These are phyloP conservation scores for Pinctada fucata DNA, from an alignment of 2,888 invertebrate genomes.

Conservation along the genomic window DNA sequence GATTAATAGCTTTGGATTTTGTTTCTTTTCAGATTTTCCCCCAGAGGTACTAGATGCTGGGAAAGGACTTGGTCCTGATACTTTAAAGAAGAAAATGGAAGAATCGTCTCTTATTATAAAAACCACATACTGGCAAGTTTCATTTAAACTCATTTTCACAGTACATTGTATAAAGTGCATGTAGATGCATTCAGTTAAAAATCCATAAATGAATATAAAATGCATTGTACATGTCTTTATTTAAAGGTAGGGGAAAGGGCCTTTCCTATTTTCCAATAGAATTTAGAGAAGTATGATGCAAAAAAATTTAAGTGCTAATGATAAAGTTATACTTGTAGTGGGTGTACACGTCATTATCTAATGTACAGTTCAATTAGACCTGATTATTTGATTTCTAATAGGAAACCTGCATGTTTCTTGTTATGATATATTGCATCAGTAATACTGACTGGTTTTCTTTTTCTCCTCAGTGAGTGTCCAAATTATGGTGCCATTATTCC, in stretches of 20 bases:
- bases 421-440: too few species aligned
- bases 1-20: too few species aligned
- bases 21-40: conserved; percentile 76
- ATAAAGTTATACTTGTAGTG: too few species aligned
- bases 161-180: background rate
- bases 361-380: too few species aligned
- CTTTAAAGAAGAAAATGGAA: conserved; percentile 87
- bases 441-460: too few species aligned
- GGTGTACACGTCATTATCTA: too few species aligned
- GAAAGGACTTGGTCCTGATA: conserved; percentile 82
- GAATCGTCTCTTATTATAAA: conserved; percentile 88
- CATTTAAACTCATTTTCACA: background rate
- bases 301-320: too few species aligned
- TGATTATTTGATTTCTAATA: too few species aligned
- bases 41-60: conserved; percentile 83
- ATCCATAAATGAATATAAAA: background rate
- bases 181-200: background rate
- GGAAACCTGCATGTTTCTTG: too few species aligned
- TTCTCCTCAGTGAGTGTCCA: conserved; percentile 89
- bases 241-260: background rate
- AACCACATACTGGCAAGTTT: conserved; percentile 90
- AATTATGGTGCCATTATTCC: conserved; percentile 92
- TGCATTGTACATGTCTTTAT: background rate
- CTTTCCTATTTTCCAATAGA: background rate
- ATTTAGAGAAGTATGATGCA: too few species aligned